Evolutionary conservation across 2,797 vertebrate genomes (phyloP).

Genomic region (Malacoctenus gilli): DNA sequence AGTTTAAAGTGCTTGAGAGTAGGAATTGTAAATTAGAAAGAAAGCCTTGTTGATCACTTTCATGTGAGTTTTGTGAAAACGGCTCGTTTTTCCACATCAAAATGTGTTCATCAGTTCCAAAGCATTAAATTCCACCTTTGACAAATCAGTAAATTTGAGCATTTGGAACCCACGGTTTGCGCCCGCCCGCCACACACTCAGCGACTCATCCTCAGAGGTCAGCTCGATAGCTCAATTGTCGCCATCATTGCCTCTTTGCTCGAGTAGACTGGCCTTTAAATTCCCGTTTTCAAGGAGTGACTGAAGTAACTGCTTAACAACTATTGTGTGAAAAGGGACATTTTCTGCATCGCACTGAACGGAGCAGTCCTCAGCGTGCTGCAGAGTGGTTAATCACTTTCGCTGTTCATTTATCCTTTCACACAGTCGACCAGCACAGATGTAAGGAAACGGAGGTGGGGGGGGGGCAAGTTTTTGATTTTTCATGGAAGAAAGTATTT

Average conservation of each 20-base stretch:
- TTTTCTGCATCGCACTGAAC: too few relatives aligned
- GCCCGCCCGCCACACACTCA: too few relatives aligned
- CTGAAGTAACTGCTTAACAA: constrained; percentile 23
- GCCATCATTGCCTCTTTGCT: constrained; percentile 17
- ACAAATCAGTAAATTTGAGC: too few relatives aligned
- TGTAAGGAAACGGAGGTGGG: neutral
- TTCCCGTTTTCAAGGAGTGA: constrained; percentile 27
- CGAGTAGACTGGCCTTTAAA: constrained; percentile 21
- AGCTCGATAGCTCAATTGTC: constrained; percentile 34
- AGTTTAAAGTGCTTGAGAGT: neutral
- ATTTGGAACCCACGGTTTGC: too few relatives aligned
- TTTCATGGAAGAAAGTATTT: too few relatives aligned
- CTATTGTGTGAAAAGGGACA: constrained; percentile 23
- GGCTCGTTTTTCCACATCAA: too few relatives aligned
- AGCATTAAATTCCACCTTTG: too few relatives aligned
- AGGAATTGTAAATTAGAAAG: neutral
- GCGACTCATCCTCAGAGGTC: constrained; percentile 7
- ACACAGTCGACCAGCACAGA: neutral
- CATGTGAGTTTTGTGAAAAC: too few relatives aligned
- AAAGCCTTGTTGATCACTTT: too few relatives aligned
- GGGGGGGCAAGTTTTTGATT: too few relatives aligned
- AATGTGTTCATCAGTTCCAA: too few relatives aligned
- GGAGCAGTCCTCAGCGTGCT: constrained; percentile 24
- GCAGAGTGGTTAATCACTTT: constrained; percentile 9
- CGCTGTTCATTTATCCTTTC: constrained; percentile 29